Base-by-base conservation (phyloP, 2,888 invertebrate genomes). In the Ligdia adustata region DNA sequence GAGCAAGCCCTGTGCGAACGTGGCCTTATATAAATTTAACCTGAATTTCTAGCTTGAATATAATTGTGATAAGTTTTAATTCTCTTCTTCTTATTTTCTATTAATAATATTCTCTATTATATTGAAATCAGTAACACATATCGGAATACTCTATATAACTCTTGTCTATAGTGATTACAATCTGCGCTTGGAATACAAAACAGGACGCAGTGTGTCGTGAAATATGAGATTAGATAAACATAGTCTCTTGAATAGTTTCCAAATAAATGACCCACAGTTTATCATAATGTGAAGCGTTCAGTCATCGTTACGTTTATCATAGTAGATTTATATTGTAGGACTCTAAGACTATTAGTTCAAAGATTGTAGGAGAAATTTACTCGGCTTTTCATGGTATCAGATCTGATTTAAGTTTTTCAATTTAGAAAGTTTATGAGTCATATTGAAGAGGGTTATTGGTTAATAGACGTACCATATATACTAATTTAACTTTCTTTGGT, bases 211-310 rank as follows among this genome's bases (percentile, higher is more conserved):
- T 61, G 62, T 60, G 69, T 59, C 57, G 64, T 80, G 75, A 83
- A 77, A 82, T 80, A 84, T 57, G 67, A 27, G 11, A 27, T 4
- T 11, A 27, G 22, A 22, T 22, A 26, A 16, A 67, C 55, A 62
- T 59, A 67, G 69, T 73, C 70, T 60, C 67, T 62, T 64, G 72
- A 72, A 82, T 79, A 82, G 81, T 84, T 84, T 66, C 60, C 62
- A 67, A 86, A 83, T 82, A 82, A 84, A 81, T 73, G 67, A 73
- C 57, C 49, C 28, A 46, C 65, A 70, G 76, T 79, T 82, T 81
- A 79, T 64, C 75, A 72, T 86, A 85, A 86, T 79, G 80, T 63
- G 74, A 73, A 68, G 69, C 72, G 72, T 72, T 86, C 75, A 74
- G 69, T 86, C 86, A 84, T 82, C 74, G 73, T 74, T 62, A 24